Percentiles rank a stretch among this genome's conserved stretches.
These are phyloP conservation scores for Myioborus melanocephalus DNA, from an alignment of 2,797 vertebrate genomes.

Conservation along the genomic window DNA sequence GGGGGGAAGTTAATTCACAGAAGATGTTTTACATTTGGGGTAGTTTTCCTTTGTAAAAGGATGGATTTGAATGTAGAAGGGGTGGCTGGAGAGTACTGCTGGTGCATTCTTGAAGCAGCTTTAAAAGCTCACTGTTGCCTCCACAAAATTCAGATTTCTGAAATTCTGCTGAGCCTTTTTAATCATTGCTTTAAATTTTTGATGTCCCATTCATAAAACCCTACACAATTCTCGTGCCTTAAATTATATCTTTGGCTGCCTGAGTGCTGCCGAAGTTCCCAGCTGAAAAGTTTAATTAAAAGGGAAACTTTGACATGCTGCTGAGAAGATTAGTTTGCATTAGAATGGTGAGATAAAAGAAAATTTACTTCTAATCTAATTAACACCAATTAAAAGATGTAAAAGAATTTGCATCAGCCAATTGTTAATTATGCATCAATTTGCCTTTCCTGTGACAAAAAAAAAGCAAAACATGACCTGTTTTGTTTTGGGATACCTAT, in stretches of 20 bases:
- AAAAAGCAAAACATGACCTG: slow-evolving; percentile 70
- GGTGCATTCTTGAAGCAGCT: neutral
- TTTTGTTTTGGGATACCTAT: slow-evolving; percentile 68
- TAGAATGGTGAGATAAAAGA: slow-evolving; percentile 84
- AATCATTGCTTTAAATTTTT: slow-evolving; percentile 10
- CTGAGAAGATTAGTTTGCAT: slow-evolving; percentile 85
- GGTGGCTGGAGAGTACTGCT: neutral
- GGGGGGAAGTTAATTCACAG: slow-evolving; percentile 57
- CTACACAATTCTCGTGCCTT: neutral
- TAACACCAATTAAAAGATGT: slow-evolving; percentile 90
- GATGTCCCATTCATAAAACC: slow-evolving; percentile 35
- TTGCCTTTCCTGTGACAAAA: slow-evolving; percentile 78
- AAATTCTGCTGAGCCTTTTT: slow-evolving; percentile 4
- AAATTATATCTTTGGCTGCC: slow-evolving; percentile 27
- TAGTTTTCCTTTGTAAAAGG: slow-evolving; percentile 39
- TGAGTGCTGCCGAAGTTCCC: slow-evolving; percentile 54
- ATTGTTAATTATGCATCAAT: slow-evolving; percentile 87
- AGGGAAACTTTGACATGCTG: slow-evolving; percentile 80
- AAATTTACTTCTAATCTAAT: slow-evolving; percentile 88
- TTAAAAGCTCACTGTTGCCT: neutral
- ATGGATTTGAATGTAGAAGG: neutral
- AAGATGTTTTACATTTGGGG: slow-evolving; percentile 58
- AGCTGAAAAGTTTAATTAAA: slow-evolving; percentile 86
- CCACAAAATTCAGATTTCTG: slow-evolving; percentile 14
- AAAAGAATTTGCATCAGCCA: slow-evolving; percentile 82